Percentiles rank a stretch among this genome's conserved stretches.
phyloP scores from a whole-genome alignment of 1,140 invertebrate species.

The Holcopasites calliopsidis region DNA sequence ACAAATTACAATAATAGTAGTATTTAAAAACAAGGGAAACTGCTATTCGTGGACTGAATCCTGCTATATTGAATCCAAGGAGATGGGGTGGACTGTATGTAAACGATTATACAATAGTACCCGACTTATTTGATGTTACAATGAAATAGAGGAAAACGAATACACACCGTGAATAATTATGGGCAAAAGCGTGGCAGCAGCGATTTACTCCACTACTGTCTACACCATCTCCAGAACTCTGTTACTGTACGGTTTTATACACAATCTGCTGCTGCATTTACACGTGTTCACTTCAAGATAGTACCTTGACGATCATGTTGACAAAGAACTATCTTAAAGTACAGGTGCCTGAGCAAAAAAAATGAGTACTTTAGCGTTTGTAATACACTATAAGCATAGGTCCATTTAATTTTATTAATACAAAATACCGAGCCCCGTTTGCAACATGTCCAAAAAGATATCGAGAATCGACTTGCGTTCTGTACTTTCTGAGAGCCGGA shows the following conservation, averaged over 20 bases:
- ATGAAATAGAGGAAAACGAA: conserved; percentile 15
- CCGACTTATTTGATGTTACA: conserved; percentile 23
- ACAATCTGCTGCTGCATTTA: conserved; percentile 60
- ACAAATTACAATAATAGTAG: conserved; percentile 48
- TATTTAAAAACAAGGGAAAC: conserved; percentile 31
- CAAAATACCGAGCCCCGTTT: conserved; percentile 62
- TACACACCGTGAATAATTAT: conserved; percentile 13
- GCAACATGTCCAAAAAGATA: conserved; percentile 47
- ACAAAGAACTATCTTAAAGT: conserved; percentile 63
- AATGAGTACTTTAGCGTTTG: conserved; percentile 65
- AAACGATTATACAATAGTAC: conserved; percentile 28
- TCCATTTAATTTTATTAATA: conserved; percentile 66
- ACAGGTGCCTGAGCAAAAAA: conserved; percentile 63
- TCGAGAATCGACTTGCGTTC: conserved; percentile 48
- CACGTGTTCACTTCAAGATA: conserved; percentile 68
- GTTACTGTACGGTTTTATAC: conserved; percentile 63
- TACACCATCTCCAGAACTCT: conserved; percentile 59
- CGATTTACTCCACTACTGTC: conserved; percentile 34
- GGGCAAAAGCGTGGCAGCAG: conserved; percentile 18
- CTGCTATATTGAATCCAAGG: conserved; percentile 55
- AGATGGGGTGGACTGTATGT: conserved; percentile 57
- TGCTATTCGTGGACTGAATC: conserved; percentile 56
- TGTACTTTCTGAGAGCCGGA: conserved; percentile 45
- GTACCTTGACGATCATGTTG: conserved; percentile 60
- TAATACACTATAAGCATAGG: conserved; percentile 65